These are phyloP conservation scores for Apeira syringaria DNA, from an alignment of 2,888 invertebrate genomes.

Conservation along the genomic window DNA sequence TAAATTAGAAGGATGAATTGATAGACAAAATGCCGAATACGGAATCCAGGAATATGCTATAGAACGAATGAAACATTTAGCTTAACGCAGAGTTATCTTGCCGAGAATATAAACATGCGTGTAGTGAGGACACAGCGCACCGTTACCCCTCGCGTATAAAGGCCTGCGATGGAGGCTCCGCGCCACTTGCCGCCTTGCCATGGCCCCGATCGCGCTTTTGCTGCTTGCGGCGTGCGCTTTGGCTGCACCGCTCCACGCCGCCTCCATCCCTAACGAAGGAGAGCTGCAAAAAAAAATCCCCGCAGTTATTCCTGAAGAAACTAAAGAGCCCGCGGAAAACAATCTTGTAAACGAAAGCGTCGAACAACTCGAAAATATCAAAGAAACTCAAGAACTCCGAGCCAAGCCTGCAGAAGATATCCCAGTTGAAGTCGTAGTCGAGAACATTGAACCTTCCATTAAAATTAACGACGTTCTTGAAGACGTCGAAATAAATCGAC, in stretches of 20 bases:
- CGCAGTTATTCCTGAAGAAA: slow-evolving; percentile 38
- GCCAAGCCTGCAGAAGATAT: slow-evolving; percentile 45
- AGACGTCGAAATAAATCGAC: slow-evolving; percentile 49
- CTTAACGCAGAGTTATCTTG: neutral
- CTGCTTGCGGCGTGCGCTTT: slow-evolving; percentile 55
- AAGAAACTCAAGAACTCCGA: slow-evolving; percentile 51
- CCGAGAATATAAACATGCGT: slow-evolving; percentile 53
- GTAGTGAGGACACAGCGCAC: slow-evolving; percentile 47
- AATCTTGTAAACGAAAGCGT: slow-evolving; percentile 43
- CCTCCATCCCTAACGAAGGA: slow-evolving; percentile 41
- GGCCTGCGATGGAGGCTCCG: slow-evolving; percentile 32
- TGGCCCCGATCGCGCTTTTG: slow-evolving; percentile 65
- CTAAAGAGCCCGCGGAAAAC: slow-evolving; percentile 38
- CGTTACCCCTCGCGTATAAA: slow-evolving; percentile 74
- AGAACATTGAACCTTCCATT: slow-evolving; percentile 39
- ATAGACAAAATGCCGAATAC: no score
- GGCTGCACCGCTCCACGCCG: slow-evolving; percentile 53
- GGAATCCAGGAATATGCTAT: no score
- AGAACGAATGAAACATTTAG: no score
- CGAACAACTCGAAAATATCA: slow-evolving; percentile 46
- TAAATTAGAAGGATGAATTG: no score
- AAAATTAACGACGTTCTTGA: slow-evolving; percentile 37
- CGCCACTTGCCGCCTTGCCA: slow-evolving; percentile 47
- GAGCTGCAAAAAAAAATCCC: slow-evolving; percentile 21
- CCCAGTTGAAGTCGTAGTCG: slow-evolving; percentile 62